Conservation (phyloP, 2,797 vertebrate genomes). For the Erpetoichthys calabaricus region DNA sequence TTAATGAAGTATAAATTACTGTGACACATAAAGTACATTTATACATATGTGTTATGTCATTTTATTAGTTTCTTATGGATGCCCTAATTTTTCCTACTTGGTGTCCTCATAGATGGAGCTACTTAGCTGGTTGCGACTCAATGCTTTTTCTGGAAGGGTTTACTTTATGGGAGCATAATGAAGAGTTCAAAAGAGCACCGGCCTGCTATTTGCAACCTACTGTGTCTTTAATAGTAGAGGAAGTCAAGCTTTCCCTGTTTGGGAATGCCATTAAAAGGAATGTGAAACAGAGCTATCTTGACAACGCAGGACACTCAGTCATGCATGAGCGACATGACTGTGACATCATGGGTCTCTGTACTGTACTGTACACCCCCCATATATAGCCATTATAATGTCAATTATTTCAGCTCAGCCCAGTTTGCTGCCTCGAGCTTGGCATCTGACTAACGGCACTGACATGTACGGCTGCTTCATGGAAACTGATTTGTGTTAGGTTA, state of each 20-base stretch:
- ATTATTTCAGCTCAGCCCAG: slow-evolving; percentile 4
- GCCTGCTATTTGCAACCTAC: too few relatives aligned
- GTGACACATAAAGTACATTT: too few relatives aligned
- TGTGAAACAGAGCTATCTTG: slow-evolving; percentile 26
- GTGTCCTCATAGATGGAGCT: too few relatives aligned
- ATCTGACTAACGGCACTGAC: not conserved
- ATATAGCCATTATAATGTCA: slow-evolving; percentile 38
- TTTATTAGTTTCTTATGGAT: too few relatives aligned
- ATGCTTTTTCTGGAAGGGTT: too few relatives aligned
- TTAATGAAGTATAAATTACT: too few relatives aligned
- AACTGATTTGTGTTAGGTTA: too few relatives aligned
- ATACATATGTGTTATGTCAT: too few relatives aligned
- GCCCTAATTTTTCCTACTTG: too few relatives aligned
- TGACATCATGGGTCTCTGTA: slow-evolving; percentile 34
- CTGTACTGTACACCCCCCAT: slow-evolving; percentile 27
- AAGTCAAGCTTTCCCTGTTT: not conserved
- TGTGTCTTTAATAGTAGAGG: slow-evolving; percentile 21
- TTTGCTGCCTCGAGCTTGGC: not conserved
- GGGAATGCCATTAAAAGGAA: slow-evolving; percentile 18
- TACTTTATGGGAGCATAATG: too few relatives aligned
- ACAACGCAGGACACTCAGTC: slow-evolving; percentile 39
- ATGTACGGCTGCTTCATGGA: not conserved
- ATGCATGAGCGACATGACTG: slow-evolving; percentile 38
- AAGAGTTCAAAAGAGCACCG: too few relatives aligned
- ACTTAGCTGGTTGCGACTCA: too few relatives aligned